Percentiles rank a stretch among this genome's conserved stretches.
These are phyloP conservation scores for Okamejei kenojei DNA, from an alignment of 2,797 vertebrate species.

Conservation along the genomic window DNA sequence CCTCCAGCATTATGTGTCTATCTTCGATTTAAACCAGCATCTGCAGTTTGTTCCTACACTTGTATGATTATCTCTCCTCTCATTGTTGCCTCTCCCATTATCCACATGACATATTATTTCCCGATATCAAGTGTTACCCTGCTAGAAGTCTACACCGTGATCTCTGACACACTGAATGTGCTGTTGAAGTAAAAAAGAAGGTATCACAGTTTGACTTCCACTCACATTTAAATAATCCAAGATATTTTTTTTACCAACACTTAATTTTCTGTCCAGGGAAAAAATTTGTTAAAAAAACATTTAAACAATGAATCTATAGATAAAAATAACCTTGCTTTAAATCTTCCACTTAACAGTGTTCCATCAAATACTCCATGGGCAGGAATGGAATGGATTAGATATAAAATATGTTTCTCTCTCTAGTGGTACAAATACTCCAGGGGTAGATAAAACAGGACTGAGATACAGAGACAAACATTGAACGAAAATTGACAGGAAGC, in stretches of 20 bases:
- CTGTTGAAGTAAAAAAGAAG: neutral
- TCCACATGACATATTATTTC: neutral
- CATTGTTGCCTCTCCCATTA: neutral
- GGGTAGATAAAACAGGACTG: no score
- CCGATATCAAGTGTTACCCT: neutral
- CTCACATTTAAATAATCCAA: neutral
- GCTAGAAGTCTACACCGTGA: neutral
- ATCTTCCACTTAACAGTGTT: neutral
- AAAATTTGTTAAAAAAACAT: neutral
- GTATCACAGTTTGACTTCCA: neutral
- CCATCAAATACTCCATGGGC: neutral
- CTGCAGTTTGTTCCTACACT: no score
- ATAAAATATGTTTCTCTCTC: neutral
- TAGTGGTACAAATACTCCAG: no score
- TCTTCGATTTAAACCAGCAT: no score
- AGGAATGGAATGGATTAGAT: neutral
- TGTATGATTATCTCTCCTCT: neutral
- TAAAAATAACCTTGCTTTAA: neutral
- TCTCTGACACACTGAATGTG: neutral
- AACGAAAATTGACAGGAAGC: no score
- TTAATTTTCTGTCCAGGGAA: neutral
- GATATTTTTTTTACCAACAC: neutral
- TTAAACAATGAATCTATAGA: neutral
- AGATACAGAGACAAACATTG: no score
- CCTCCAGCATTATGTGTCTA: no score